Percentiles rank a stretch among this genome's conserved stretches.
These are phyloP conservation scores for Chionoecetes opilio DNA, from an alignment of 1,140 invertebrate genomes.

Conservation along the genomic window DNA sequence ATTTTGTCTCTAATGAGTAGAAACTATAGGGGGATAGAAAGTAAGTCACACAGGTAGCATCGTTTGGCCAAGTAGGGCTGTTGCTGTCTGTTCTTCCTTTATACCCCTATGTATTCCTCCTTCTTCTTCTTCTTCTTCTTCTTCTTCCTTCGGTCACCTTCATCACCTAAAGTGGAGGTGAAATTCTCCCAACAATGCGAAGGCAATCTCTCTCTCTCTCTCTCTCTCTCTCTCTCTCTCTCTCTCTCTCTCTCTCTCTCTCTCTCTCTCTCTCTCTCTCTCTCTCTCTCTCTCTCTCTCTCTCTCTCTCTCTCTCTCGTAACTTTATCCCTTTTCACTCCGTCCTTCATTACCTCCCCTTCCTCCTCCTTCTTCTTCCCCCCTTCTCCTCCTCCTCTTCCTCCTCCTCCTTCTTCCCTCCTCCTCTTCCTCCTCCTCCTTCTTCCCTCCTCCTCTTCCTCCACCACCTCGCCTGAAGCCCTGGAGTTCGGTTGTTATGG, in stretches of 20 bases:
- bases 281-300: neutral
- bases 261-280: slow-evolving; percentile 11
- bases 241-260: slow-evolving; percentile 27
- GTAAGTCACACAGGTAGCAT: no score
- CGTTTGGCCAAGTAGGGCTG: no score
- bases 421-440: neutral
- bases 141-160: neutral
- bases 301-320: neutral
- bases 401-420: neutral
- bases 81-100: no score
- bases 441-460: neutral
- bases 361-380: neutral
- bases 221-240: slow-evolving; percentile 27
- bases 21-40: no score
- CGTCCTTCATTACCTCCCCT: slow-evolving; percentile 1
- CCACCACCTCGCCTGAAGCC: neutral
- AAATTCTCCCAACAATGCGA: slow-evolving; percentile 20
- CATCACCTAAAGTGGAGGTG: slow-evolving; percentile 18
- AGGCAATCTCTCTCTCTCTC: slow-evolving; percentile 27
- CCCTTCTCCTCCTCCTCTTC: neutral
- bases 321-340: slow-evolving; percentile 20
- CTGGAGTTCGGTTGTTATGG: slow-evolving; percentile 7
- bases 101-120: neutral
- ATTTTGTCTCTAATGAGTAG: no score
- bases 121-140: neutral